Conservation (phyloP, 2,797 vertebrate species). For the Mycteria americana region DNA sequence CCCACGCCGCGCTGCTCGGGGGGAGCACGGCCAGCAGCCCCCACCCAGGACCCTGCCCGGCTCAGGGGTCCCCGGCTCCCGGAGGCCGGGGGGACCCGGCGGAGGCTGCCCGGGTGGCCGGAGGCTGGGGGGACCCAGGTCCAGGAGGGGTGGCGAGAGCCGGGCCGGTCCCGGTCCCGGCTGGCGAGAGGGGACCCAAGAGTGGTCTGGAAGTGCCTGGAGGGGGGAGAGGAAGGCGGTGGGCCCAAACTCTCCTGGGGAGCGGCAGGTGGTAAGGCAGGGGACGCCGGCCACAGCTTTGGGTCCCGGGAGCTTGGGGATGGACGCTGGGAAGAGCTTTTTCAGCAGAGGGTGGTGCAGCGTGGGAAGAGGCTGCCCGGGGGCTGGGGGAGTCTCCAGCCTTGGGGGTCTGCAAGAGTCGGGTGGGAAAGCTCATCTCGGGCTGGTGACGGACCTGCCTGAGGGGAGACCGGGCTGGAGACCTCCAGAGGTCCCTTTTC, state of each 20-base stretch:
- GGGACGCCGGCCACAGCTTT: not conserved
- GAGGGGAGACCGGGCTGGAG: not conserved
- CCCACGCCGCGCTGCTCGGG: fast-evolving
- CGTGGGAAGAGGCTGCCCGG: fast-evolving
- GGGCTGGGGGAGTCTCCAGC: not conserved
- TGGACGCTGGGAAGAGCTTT: not conserved
- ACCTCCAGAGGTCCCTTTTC: not conserved
- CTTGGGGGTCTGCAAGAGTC: not conserved
- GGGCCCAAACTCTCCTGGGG: not conserved
- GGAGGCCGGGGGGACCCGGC: fast-evolving
- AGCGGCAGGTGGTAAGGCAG: not conserved
- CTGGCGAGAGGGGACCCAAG: not conserved
- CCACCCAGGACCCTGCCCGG: fast-evolving
- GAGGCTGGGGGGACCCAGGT: not conserved
- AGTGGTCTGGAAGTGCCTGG: not conserved
- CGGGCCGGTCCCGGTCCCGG: fast-evolving
- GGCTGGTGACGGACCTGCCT: not conserved
- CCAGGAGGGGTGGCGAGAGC: not conserved
- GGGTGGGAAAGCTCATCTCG: not conserved
- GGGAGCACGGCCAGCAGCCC: not conserved
- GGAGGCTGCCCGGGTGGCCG: not conserved
- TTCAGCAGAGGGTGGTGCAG: not conserved
- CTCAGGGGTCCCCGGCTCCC: fast-evolving
- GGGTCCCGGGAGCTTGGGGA: not conserved
- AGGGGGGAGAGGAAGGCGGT: not conserved